A percentile compares a stretch with the other conserved stretches of the same genome.
These are phyloP conservation scores for Beaufortia kweichowensis DNA, from an alignment of 2,113 vertebrate genomes.

Conservation along the genomic window DNA sequence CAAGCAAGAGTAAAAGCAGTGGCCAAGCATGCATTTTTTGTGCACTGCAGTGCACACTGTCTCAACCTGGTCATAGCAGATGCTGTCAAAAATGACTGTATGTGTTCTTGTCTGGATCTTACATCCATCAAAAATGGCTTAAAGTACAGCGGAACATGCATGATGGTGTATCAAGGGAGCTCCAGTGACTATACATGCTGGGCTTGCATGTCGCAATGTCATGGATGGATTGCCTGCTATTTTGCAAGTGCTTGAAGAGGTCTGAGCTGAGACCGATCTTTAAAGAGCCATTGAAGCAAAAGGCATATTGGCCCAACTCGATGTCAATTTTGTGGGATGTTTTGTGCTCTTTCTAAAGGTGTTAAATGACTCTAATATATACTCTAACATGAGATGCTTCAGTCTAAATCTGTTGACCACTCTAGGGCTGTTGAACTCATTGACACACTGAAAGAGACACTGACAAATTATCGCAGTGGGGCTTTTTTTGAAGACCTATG, in stretches of 20 bases:
- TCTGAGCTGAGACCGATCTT: conserved; percentile 36
- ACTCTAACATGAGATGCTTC: conserved; percentile 52
- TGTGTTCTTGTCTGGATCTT: conserved; percentile 48
- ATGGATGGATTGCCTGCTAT: conserved; percentile 50
- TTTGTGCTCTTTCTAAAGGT: conserved; percentile 45
- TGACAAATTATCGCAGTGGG: background rate
- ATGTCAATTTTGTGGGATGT: conserved; percentile 47
- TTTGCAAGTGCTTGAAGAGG: conserved; percentile 33
- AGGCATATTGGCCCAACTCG: conserved; percentile 42
- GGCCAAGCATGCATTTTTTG: conserved; percentile 45
- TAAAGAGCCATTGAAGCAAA: conserved; percentile 42
- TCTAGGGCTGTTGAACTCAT: conserved; percentile 26
- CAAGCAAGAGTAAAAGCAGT: conserved; percentile 34
- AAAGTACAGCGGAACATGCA: conserved; percentile 36
- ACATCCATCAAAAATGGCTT: conserved; percentile 46
- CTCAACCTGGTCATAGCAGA: conserved; percentile 46
- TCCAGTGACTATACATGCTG: conserved; percentile 37
- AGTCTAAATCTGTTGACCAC: conserved; percentile 38
- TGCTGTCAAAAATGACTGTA: conserved; percentile 33
- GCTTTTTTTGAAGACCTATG: background rate
- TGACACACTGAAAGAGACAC: conserved; percentile 24
- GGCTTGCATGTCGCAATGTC: conserved; percentile 47
- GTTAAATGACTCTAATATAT: conserved; percentile 17
- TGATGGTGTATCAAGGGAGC: conserved; percentile 44
- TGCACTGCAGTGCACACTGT: no score